Evolutionary conservation across 2,888 invertebrate genomes (phyloP), one percentile per base, ranked within the genome.

Genomic region (Pollenia griseotomentosa): DNA sequence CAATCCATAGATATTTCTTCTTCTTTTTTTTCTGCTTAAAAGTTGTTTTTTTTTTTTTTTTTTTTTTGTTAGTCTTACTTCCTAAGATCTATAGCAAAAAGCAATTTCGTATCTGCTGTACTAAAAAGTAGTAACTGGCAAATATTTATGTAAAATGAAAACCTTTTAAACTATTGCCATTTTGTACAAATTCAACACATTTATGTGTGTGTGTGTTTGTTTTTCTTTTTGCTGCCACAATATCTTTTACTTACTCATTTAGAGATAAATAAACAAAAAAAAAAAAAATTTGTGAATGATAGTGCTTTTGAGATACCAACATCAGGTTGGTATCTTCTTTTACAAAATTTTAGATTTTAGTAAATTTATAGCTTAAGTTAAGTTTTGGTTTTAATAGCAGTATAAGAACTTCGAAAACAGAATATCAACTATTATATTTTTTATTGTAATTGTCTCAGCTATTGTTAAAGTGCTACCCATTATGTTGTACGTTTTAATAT

Each of bases 1-100:
- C 87, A 87, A 87, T 84, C 74, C 81, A 87, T 71, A 70, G 68
- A 66, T 55, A 16, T 78, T 48, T 53, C 40, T 81, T 14, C 16
- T 19, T 2, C 9, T 63, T 46, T 66, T 66, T 44, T 66, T 81
- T 10, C n/a, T 11, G 42, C 55, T 71, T 5, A 46, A 46, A 57
- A n/a, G 51, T 63, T 63, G 65, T 46, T 44, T 55, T 61, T 61
- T 57, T 68, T n/a, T 23, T 63, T 63, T 55, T 46, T 44, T 55
- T 61, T 61, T 57, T 68, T n/a, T 23, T 19, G 19, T 19, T 19
- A 1, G 33, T 33, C n/a, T 19, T 65, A 46, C 33, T 23, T 33
- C 4, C 12, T 8, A 65, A 80, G 61, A 53, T 71, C 65, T 8
- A 65, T 12, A 53, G 70, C 79, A 65, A 53, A 71, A 55, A 55